phyloP scores from a whole-genome alignment of 2,888 invertebrate genomes.

The Seira musarum region DNA sequence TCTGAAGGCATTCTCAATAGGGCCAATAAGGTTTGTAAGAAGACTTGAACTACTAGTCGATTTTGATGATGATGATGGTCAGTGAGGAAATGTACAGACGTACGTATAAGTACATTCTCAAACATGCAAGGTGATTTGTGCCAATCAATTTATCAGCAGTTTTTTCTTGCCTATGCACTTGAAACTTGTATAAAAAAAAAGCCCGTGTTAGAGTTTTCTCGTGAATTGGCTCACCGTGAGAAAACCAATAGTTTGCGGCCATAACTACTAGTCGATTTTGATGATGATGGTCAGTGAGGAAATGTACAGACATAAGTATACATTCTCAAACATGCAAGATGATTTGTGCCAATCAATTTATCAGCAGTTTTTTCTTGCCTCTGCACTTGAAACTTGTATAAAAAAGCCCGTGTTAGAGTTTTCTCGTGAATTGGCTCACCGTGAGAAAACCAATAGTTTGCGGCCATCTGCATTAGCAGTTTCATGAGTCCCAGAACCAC shows the following conservation, averaged over 20 bases:
- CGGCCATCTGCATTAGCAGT: not conserved
- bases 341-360: slow-evolving; percentile 7
- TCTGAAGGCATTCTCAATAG: not conserved
- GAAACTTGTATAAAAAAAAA: not conserved
- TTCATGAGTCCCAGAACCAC: not conserved
- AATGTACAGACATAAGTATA: no score
- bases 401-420: not conserved
- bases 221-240: not conserved
- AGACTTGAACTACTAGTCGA: not conserved
- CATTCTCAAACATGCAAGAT: not conserved
- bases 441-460: not conserved
- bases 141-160: slow-evolving; percentile 4
- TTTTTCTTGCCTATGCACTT: slow-evolving; percentile 1
- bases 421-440: not conserved
- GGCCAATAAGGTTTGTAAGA: not conserved
- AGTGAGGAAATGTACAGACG: not conserved
- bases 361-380: slow-evolving; percentile 1
- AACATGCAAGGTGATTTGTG: slow-evolving; percentile 2
- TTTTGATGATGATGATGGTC: not conserved
- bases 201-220: not conserved
- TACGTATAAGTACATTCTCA: not conserved
- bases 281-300: not conserved
- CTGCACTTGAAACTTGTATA: not conserved
- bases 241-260: not conserved
- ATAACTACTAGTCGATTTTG: no score